phyloP scores from a whole-genome alignment of 2,113 vertebrate species.

The Protobothrops mucrosquamatus region DNA sequence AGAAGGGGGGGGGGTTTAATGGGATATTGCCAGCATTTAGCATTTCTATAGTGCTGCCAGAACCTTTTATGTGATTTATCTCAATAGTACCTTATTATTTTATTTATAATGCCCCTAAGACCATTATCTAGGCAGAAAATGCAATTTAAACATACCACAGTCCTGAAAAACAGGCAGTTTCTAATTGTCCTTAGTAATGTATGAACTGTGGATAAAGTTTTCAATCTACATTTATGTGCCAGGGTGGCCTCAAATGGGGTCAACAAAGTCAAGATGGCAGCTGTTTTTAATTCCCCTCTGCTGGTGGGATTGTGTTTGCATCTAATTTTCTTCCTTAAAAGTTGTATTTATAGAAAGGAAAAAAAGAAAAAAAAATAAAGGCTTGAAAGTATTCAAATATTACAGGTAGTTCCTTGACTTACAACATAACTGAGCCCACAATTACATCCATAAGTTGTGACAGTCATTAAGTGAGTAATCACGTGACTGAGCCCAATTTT shows the following conservation, averaged over 20 bases:
- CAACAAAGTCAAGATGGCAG: background rate
- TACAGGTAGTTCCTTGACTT: background rate
- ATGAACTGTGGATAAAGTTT: background rate
- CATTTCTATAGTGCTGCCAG: background rate
- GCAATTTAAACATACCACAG: background rate
- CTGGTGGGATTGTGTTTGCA: background rate
- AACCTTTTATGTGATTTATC: background rate
- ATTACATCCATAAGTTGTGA: background rate
- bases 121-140: background rate
- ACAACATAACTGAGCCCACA: background rate
- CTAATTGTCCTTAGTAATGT: background rate
- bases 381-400: background rate
- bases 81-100: background rate
- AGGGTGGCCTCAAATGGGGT: background rate
- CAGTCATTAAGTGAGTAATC: background rate
- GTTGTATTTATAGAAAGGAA: background rate
- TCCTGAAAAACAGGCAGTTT: background rate
- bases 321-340: background rate
- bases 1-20: background rate
- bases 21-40: background rate
- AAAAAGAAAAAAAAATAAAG: background rate
- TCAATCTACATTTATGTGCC: background rate
- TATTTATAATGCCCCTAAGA: background rate
- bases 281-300: background rate
- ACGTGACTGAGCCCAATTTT: background rate